phyloP scores from a whole-genome alignment of 2,888 invertebrate species.

The Tridacna gigas region DNA sequence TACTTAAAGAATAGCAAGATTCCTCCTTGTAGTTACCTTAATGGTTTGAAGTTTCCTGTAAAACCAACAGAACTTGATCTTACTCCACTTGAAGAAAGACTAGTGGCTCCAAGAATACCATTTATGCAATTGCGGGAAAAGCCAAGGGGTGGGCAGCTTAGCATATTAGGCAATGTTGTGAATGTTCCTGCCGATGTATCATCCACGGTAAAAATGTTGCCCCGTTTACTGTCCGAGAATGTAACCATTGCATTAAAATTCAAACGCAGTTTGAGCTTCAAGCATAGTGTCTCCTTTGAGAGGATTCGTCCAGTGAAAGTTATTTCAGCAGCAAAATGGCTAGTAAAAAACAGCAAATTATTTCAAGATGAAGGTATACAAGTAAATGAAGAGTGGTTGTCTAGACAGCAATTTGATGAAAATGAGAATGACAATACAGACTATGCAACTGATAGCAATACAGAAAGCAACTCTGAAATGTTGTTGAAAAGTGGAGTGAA shows the following conservation, averaged over 20 bases:
- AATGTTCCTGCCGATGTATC: constrained; percentile 76
- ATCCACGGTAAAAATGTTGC: constrained; percentile 11
- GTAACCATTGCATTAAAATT: constrained; percentile 59
- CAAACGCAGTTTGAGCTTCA: constrained; percentile 44
- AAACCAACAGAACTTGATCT: constrained; percentile 37
- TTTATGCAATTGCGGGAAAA: constrained; percentile 83
- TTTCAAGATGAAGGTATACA: constrained; percentile 50
- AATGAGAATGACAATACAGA: not conserved
- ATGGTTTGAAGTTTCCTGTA: constrained; percentile 45
- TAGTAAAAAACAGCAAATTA: constrained; percentile 49
- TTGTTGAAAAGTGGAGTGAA: constrained; percentile 3
- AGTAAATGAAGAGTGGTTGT: not conserved
- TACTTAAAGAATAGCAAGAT: constrained; percentile 35
- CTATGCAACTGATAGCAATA: too few relatives aligned
- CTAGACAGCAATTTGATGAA: not conserved
- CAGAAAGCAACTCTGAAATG: too few relatives aligned
- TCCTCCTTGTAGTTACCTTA: constrained; percentile 41
- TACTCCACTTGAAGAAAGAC: constrained; percentile 78
- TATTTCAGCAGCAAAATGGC: constrained; percentile 56
- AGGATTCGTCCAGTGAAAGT: constrained; percentile 56
- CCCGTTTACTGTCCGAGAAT: constrained; percentile 47
- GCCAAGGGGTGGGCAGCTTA: constrained; percentile 65
- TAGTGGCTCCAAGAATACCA: constrained; percentile 79
- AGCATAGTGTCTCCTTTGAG: constrained; percentile 44
- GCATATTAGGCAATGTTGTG: constrained; percentile 72